These are phyloP conservation scores for Coptotermes formosanus DNA, from an alignment of 1,140 invertebrate genomes.

Conservation along the genomic window DNA sequence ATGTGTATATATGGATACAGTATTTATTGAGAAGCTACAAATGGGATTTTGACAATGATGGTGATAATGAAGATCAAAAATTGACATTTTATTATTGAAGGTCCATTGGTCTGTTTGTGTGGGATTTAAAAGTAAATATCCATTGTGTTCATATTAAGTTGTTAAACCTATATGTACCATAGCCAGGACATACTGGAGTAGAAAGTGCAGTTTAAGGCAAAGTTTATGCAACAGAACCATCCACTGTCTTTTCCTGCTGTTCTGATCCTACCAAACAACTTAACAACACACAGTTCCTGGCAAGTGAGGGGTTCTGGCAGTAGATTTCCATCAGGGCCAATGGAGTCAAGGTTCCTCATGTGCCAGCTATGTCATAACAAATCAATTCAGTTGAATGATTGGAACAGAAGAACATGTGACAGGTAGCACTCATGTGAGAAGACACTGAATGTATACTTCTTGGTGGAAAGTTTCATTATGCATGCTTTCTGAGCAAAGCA, in stretches of 20 bases:
- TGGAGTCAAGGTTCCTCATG: not conserved
- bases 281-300: not conserved
- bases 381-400: not conserved
- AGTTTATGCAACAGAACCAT: not conserved
- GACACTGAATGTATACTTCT: not conserved
- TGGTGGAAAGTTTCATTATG: not conserved
- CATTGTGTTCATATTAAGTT: not conserved
- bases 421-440: not conserved
- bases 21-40: not conserved
- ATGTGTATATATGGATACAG: not conserved
- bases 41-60: not conserved
- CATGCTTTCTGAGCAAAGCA: not conserved
- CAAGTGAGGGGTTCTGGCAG: slow-evolving; percentile 7
- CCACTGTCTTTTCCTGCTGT: not conserved
- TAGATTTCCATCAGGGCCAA: not conserved
- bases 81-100: not conserved
- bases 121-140: not conserved
- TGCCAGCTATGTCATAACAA: not conserved
- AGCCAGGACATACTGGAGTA: not conserved
- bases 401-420: not conserved
- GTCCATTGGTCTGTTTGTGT: not conserved
- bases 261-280: not conserved
- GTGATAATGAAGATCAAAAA: not conserved
- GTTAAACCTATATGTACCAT: not conserved
- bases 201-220: not conserved